Percentiles rank a stretch among this genome's conserved stretches.
These are phyloP conservation scores for Gonatopus flavifemur DNA, from an alignment of 1,140 invertebrate genomes.

Conservation along the genomic window DNA sequence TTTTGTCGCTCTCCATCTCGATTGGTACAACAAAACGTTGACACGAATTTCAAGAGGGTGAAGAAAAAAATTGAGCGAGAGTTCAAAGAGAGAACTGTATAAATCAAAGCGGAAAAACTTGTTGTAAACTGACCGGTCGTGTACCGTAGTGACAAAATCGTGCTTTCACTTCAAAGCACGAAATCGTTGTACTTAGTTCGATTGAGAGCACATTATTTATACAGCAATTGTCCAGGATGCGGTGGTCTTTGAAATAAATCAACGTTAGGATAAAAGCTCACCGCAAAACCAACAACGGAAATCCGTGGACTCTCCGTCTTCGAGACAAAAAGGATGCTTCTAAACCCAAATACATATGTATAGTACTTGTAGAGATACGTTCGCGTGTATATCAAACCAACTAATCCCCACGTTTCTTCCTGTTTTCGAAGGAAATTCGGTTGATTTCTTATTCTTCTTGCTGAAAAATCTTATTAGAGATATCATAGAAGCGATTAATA, in stretches of 20 bases:
- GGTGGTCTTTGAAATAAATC: conserved; percentile 6
- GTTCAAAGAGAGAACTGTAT: not conserved
- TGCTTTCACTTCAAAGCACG: not conserved
- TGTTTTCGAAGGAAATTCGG: conserved; percentile 23
- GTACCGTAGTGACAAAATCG: not conserved
- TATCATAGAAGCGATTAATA: too few relatives aligned
- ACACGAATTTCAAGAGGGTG: too few relatives aligned
- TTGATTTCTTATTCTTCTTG: too few relatives aligned
- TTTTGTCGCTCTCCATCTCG: conserved; percentile 30
- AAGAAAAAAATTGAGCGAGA: too few relatives aligned
- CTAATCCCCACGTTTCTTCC: conserved; percentile 7
- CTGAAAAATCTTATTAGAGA: too few relatives aligned
- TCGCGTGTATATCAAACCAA: too few relatives aligned
- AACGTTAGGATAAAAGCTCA: not conserved
- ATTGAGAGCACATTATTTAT: conserved; percentile 9
- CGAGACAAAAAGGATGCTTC: not conserved
- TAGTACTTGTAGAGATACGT: too few relatives aligned
- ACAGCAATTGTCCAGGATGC: conserved; percentile 13
- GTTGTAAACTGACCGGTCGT: not conserved
- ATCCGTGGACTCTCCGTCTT: not conserved
- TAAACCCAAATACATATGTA: conserved; percentile 3
- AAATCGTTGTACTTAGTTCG: not conserved
- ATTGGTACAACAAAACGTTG: not conserved
- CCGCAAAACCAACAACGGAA: conserved; percentile 18
- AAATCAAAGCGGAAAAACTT: not conserved